Conservation (phyloP, 2,888 invertebrate species). For the Drosophila suboccidentalis region DNA sequence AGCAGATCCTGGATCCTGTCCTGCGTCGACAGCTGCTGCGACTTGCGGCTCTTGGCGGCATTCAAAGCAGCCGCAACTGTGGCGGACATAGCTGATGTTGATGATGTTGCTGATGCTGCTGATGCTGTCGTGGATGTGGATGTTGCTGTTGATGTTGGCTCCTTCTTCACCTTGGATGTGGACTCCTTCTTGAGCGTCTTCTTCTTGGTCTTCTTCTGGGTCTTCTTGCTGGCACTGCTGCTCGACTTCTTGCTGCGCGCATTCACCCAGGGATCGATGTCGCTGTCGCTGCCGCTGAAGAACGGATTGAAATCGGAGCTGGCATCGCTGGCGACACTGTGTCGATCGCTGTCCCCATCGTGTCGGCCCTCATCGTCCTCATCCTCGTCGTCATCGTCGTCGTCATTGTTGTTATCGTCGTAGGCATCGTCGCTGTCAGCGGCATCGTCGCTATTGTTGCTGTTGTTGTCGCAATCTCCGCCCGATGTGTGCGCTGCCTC, state of each 20-base stretch:
- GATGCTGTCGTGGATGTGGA: neutral
- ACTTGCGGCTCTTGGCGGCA: conserved; percentile 71
- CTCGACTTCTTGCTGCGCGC: conserved; percentile 88
- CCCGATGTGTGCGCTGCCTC: conserved; percentile 39
- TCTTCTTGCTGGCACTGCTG: conserved; percentile 71
- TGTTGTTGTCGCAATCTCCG: conserved; percentile 40
- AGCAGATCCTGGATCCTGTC: conserved; percentile 92
- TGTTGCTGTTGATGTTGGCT: neutral
- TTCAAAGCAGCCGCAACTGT: conserved; percentile 61
- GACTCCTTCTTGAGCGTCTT: conserved; percentile 59
- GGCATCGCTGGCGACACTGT: conserved; percentile 84
- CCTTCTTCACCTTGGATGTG: conserved; percentile 1
- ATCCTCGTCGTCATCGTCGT: conserved; percentile 38
- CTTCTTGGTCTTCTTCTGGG: conserved; percentile 67
- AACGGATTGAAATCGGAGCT: conserved; percentile 97
- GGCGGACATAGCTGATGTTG: conserved; percentile 45
- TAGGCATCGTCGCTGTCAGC: conserved; percentile 47
- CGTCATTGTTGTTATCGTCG: conserved; percentile 33
- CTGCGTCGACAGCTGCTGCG: conserved; percentile 87
- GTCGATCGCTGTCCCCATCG: conserved; percentile 83
- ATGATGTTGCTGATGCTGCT: neutral
- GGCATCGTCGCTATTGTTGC: conserved; percentile 45
- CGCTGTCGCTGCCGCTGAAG: conserved; percentile 93
- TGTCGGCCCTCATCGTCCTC: conserved; percentile 38
- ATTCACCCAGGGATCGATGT: conserved; percentile 93